Evolutionary conservation across 2,888 invertebrate genomes (phyloP).

Genomic region (Stenichneumon culpator): DNA sequence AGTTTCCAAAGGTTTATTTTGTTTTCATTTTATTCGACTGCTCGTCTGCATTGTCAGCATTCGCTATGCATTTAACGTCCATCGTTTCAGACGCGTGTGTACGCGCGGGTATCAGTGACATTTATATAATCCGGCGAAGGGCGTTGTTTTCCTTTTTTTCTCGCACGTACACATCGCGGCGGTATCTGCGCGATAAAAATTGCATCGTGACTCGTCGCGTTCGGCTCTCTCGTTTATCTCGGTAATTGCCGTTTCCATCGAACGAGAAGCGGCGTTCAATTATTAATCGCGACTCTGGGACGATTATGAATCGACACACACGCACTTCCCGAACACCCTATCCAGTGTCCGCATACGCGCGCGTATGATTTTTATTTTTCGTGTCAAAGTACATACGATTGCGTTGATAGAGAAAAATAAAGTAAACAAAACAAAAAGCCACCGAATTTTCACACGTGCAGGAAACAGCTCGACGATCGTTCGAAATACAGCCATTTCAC

Average conservation of each 20-base stretch:
- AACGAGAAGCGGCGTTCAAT: conserved; percentile 56
- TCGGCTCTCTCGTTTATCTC: conserved; percentile 74
- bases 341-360: neutral
- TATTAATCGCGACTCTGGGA: conserved; percentile 57
- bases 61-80: neutral
- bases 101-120: conserved; percentile 48
- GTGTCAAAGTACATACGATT: conserved; percentile 38
- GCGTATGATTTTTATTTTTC: conserved; percentile 37
- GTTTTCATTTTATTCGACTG: neutral
- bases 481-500: conserved; percentile 17
- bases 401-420: conserved; percentile 39
- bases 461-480: conserved; percentile 7
- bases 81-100: neutral
- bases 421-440: conserved; percentile 13
- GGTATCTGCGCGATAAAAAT: conserved; percentile 54
- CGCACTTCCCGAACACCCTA: neutral
- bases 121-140: conserved; percentile 50
- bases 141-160: conserved; percentile 36
- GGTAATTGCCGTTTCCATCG: conserved; percentile 80
- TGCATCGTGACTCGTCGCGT: conserved; percentile 33
- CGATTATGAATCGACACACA: conserved; percentile 56
- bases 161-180: conserved; percentile 31
- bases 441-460: conserved; percentile 39
- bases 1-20: neutral
- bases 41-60: neutral